These are phyloP conservation scores for Cheiracanthium punctorium DNA, from an alignment of 2,888 invertebrate species.

Conservation along the genomic window DNA sequence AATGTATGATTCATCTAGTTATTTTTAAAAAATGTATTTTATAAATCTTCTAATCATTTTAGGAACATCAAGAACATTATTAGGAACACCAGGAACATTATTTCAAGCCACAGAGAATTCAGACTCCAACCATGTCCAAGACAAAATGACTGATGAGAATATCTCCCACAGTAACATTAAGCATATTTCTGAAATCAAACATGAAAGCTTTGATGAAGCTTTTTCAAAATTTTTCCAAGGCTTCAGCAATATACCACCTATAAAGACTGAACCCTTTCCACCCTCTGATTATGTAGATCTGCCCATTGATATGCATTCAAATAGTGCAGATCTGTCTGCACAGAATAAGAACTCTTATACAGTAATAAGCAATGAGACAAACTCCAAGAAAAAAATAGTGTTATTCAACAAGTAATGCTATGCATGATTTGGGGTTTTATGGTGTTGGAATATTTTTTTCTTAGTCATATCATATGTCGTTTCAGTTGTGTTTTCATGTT, in stretches of 20 bases:
- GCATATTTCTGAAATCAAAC: conserved; percentile 2
- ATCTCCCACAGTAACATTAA: conserved; percentile 35
- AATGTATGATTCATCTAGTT: no score
- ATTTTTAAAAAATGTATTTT: no score
- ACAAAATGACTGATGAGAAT: conserved; percentile 14
- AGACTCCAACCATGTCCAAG: not conserved
- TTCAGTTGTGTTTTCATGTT: no score
- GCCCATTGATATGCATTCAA: not conserved
- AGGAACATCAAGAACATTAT: conserved; percentile 36
- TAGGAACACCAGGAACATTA: conserved; percentile 33
- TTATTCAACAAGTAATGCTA: not conserved
- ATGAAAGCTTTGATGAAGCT: conserved; percentile 12
- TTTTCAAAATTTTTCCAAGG: not conserved
- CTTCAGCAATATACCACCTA: not conserved
- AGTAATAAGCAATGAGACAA: not conserved
- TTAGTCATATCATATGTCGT: not conserved
- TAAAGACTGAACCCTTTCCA: not conserved
- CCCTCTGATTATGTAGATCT: conserved; percentile 15
- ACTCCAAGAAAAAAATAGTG: not conserved
- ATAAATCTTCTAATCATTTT: no score
- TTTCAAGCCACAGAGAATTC: conserved; percentile 26
- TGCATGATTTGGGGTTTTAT: not conserved
- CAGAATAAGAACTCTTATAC: conserved; percentile 40
- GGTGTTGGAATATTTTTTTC: not conserved
- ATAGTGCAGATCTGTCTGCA: not conserved